These are phyloP conservation scores for Cabera pusaria DNA, from an alignment of 2,888 invertebrate genomes.

Conservation along the genomic window DNA sequence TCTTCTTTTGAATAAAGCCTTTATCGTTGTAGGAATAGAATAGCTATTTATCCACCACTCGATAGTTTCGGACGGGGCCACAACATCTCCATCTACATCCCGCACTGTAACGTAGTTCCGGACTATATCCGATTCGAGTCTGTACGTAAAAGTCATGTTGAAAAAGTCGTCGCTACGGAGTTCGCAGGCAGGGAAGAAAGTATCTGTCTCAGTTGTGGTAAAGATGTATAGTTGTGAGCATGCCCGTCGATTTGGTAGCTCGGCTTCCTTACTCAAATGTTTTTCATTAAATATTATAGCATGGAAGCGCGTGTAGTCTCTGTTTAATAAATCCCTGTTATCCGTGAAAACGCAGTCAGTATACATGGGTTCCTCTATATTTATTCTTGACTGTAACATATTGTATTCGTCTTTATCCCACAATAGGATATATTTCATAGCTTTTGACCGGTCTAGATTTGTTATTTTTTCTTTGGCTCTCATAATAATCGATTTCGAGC, in stretches of 20 bases:
- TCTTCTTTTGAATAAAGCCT: slow-evolving; percentile 42
- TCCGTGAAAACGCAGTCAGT: slow-evolving; percentile 46
- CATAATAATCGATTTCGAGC: too few relatives aligned
- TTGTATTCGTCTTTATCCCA: too few relatives aligned
- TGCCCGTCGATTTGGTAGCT: slow-evolving; percentile 35
- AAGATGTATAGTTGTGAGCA: slow-evolving; percentile 51
- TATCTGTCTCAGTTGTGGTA: slow-evolving; percentile 45
- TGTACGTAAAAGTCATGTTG: slow-evolving; percentile 62
- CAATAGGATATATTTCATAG: too few relatives aligned
- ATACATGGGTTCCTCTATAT: too few relatives aligned
- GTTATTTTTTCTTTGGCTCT: too few relatives aligned
- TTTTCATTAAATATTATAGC: slow-evolving; percentile 47
- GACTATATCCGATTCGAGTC: slow-evolving; percentile 55
- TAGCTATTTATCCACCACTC: slow-evolving; percentile 34
- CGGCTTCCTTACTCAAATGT: slow-evolving; percentile 23
- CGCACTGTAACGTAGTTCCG: slow-evolving; percentile 54
- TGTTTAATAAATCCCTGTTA: slow-evolving; percentile 38
- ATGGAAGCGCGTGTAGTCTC: slow-evolving; percentile 41
- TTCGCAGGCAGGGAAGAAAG: slow-evolving; percentile 48
- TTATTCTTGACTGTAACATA: too few relatives aligned
- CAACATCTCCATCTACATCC: slow-evolving; percentile 37
- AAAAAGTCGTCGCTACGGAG: slow-evolving; percentile 52
- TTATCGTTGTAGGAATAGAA: slow-evolving; percentile 34
- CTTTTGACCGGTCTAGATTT: too few relatives aligned
- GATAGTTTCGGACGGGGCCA: slow-evolving; percentile 47